Conservation (phyloP, 2,888 invertebrate species). For the Branchipolynoe longqiensis region DNA sequence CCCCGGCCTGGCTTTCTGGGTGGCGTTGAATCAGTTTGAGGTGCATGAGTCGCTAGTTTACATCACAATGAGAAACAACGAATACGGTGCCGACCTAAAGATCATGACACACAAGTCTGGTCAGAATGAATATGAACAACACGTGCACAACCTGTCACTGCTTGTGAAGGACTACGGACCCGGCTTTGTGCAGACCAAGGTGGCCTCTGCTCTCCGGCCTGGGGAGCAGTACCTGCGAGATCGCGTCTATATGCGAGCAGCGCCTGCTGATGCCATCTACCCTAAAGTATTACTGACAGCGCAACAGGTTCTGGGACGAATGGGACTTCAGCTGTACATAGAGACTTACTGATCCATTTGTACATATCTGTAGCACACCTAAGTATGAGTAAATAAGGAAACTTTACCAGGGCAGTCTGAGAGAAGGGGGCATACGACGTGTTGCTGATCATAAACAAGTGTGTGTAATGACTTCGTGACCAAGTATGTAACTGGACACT, state of each 20-base stretch:
- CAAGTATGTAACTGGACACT: too few relatives aligned
- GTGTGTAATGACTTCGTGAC: too few relatives aligned
- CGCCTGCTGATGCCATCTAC: not conserved
- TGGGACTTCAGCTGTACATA: not conserved
- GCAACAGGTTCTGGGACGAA: not conserved
- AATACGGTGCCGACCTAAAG: constrained; percentile 27
- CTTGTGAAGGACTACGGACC: constrained; percentile 16
- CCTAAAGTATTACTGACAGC: not conserved
- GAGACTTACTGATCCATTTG: constrained; percentile 5
- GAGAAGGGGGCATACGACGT: not conserved
- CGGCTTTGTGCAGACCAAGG: constrained; percentile 10
- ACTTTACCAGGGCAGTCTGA: too few relatives aligned
- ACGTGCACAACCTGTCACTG: constrained; percentile 20
- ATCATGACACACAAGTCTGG: constrained; percentile 13
- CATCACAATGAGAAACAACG: constrained; percentile 13
- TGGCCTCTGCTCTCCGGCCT: not conserved
- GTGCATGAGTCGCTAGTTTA: constrained; percentile 25
- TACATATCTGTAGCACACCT: too few relatives aligned
- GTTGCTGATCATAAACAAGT: too few relatives aligned
- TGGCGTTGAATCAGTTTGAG: not conserved
- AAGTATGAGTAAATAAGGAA: too few relatives aligned
- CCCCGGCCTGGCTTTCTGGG: constrained; percentile 23
- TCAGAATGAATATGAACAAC: not conserved
- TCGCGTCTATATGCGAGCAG: constrained; percentile 17
- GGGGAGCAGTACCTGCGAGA: not conserved